Percentiles rank a stretch among this genome's conserved stretches.
phyloP scores from a whole-genome alignment of 2,113 vertebrate genomes.

The Laterallus jamaicensis region DNA sequence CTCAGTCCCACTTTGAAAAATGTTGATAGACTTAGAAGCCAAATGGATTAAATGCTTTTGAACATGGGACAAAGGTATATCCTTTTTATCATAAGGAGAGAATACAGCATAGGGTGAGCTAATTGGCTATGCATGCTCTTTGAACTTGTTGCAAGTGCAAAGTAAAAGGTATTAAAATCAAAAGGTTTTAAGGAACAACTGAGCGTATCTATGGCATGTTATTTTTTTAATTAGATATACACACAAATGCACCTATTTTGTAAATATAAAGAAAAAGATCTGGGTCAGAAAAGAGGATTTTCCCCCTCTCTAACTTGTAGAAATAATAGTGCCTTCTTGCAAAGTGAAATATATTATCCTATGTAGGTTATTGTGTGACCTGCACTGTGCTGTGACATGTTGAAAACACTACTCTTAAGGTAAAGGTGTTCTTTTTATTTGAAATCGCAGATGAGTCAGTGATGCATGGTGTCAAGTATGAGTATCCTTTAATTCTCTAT shows the following conservation, averaged over 20 bases:
- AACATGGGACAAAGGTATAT: not conserved
- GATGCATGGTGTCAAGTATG: not conserved
- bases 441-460: not conserved
- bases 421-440: constrained; percentile 1
- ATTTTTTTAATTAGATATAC: not conserved
- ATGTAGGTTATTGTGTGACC: too few relatives aligned
- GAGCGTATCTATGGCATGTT: not conserved
- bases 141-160: too few relatives aligned
- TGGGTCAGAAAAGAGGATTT: not conserved
- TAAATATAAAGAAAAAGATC: not conserved
- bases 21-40: not conserved
- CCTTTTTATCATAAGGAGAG: not conserved
- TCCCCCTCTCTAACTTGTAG: not conserved
- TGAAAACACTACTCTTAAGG: not conserved
- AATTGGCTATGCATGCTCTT: too few relatives aligned
- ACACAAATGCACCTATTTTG: not conserved
- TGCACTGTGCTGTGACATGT: not conserved
- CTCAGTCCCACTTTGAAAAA: not conserved
- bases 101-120: not conserved
- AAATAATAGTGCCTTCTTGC: constrained; percentile 14
- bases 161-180: not conserved
- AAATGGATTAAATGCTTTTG: not conserved
- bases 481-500: constrained; percentile 6
- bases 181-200: not conserved
- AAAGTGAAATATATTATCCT: not conserved